phyloP scores from a whole-genome alignment of 2,888 invertebrate genomes.

The Pandemis cinnamomeana region DNA sequence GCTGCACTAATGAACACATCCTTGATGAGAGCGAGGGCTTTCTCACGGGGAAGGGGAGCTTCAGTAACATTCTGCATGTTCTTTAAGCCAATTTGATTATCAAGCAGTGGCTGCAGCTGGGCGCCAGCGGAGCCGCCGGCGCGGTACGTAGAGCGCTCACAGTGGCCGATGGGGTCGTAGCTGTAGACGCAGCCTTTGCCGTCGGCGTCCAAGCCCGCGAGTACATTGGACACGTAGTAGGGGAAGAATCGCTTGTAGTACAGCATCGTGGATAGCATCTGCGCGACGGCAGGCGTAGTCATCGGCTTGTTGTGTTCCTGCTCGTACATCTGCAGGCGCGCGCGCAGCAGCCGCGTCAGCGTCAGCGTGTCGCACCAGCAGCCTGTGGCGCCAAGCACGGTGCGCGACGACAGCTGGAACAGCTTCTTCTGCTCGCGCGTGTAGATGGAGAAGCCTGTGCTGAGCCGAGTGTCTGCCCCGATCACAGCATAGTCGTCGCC shows the following conservation, averaged over 20 bases:
- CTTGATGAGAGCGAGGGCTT: constrained; percentile 93
- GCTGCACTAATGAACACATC: constrained; percentile 99
- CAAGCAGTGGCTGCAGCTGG: constrained; percentile 96
- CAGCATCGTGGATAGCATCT: constrained; percentile 97
- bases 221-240: constrained; percentile 97
- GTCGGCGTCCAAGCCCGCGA: constrained; percentile 96
- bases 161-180: constrained; percentile 99
- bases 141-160: constrained; percentile 92
- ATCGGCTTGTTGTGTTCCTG: constrained; percentile 97
- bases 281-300: constrained; percentile 96
- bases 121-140: constrained; percentile 97
- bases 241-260: constrained; percentile 99
- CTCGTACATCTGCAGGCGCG: constrained; percentile 97
- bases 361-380: constrained; percentile 99
- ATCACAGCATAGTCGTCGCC: constrained; percentile 98
- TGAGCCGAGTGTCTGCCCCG: constrained; percentile 97
- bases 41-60: constrained; percentile 89
- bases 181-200: constrained; percentile 98
- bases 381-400: constrained; percentile 97
- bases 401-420: constrained; percentile 91
- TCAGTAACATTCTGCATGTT: constrained; percentile 91
- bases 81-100: constrained; percentile 97
- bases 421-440: constrained; percentile 95
- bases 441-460: constrained; percentile 95
- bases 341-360: constrained; percentile 91